These are phyloP conservation scores for Ammodramus savannarum DNA, from an alignment of 2,113 vertebrate species.

Conservation along the genomic window DNA sequence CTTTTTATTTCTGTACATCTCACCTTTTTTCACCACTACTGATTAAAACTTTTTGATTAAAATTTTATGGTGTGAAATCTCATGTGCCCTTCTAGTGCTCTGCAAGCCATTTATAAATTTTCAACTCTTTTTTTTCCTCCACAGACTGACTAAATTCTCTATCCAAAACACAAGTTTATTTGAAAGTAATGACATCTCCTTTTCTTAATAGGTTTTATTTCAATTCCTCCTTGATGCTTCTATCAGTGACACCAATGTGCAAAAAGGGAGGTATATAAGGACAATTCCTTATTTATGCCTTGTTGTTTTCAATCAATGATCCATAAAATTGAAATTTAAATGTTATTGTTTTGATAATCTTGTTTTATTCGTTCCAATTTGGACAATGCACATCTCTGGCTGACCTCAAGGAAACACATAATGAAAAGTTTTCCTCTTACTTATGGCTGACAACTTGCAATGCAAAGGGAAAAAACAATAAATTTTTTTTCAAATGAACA, in stretches of 20 bases:
- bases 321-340: not conserved
- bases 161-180: not conserved
- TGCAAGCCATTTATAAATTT: not conserved
- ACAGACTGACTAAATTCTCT: not conserved
- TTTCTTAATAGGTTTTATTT: not conserved
- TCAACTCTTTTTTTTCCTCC: not conserved
- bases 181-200: not conserved
- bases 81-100: not conserved
- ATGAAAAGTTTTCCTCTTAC: not conserved
- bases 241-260: not conserved
- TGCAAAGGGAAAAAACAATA: not conserved
- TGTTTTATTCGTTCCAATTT: not conserved
- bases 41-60: not conserved
- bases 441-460: not conserved
- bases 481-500: not conserved
- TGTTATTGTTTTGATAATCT: not conserved
- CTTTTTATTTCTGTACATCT: not conserved
- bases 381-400: not conserved
- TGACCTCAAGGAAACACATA: not conserved
- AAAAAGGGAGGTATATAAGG: not conserved
- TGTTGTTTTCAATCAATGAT: not conserved
- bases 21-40: not conserved
- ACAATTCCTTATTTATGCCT: not conserved
- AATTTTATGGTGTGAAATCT: not conserved
- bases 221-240: not conserved